Base-by-base conservation (phyloP, 1,140 invertebrate species). In the Listronotus bonariensis region DNA sequence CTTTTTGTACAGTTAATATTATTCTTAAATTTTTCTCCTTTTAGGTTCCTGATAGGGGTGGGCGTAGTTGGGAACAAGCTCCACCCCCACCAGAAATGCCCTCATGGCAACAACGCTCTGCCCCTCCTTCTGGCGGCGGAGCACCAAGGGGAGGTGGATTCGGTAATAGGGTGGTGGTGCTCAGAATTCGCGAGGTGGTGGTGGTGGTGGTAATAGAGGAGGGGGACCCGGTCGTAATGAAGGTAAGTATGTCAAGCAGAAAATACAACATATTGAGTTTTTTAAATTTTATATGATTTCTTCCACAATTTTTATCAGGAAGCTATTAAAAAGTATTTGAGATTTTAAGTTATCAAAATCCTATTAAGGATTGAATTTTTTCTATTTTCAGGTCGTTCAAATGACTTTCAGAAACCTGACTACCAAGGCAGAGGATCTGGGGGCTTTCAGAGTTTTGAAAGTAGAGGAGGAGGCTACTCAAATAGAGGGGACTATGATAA, bases 21-120 rank as follows among this genome's bases (percentile, higher is more conserved):
- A n/a, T n/a, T n/a, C n/a, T n/a, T n/a, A n/a, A n/a, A n/a, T n/a
- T n/a, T n/a, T n/a, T n/a, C n/a, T n/a, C n/a, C n/a, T n/a, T n/a
- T n/a, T n/a, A n/a, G n/a, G n/a, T n/a, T n/a, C n/a, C n/a, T n/a
- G n/a, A n/a, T n/a, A n/a, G 96, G 75, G 96, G 96, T 51, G 96
- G 96, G 4, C 80, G 95, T 66, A 89, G 95, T 0, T 87, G 87
- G 73, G 95, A 97, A 75, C 88, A 92, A 73, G 89, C 93, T 66
- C 87, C 93, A 5, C 96, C 96, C 1, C 93, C 95, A 6, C 93
- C 93, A 10, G 96, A 97, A 83, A 97, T 97, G 93, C 95, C 96
- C 9, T 88, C 91, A 0, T 97, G 94, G 91, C 87, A 91, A 73
- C 90, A 93, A 59, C 63, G 69, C 74, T 7, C n/a, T n/a, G n/a